Conservation (phyloP, 1,140 invertebrate species). For the Oscheius sp. region DNA sequence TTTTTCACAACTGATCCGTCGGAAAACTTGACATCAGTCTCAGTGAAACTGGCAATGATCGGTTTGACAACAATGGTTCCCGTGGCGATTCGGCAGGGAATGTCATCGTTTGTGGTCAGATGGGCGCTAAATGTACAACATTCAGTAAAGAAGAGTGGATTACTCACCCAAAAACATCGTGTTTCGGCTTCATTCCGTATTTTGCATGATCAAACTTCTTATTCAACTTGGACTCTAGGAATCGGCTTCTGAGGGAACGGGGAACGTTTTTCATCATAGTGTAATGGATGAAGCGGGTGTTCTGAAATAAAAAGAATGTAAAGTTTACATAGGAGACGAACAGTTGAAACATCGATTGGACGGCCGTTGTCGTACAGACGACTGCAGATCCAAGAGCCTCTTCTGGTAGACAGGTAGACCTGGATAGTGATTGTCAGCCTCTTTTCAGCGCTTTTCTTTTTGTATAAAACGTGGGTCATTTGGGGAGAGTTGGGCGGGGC, state of each 20-base stretch:
- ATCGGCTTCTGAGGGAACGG: conserved; percentile 48
- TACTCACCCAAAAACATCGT: conserved; percentile 57
- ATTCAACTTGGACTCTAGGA: conserved; percentile 40
- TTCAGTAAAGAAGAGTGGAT: background rate
- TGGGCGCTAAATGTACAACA: conserved; percentile 51
- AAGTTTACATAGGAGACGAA: background rate
- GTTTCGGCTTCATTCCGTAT: conserved; percentile 63
- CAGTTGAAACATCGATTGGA: conserved; percentile 51
- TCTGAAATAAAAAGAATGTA: conserved; percentile 25
- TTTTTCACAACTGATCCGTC: conserved; percentile 54
- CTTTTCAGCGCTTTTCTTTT: background rate
- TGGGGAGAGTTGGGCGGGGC: background rate
- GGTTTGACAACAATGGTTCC: conserved; percentile 62
- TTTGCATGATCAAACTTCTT: conserved; percentile 64
- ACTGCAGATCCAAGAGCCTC: conserved; percentile 64
- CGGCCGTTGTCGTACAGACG: conserved; percentile 58
- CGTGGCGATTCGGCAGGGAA: conserved; percentile 63
- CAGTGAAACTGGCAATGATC: conserved; percentile 59
- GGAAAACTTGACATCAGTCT: conserved; percentile 61
- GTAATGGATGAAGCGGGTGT: background rate
- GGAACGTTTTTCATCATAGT: conserved; percentile 50
- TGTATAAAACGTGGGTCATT: background rate
- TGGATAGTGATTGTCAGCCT: conserved; percentile 51
- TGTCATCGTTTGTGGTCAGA: conserved; percentile 65
- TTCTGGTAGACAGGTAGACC: conserved; percentile 64